These are phyloP conservation scores for Orestias chungarensis DNA, from an alignment of 2,797 vertebrate species.

Conservation along the genomic window DNA sequence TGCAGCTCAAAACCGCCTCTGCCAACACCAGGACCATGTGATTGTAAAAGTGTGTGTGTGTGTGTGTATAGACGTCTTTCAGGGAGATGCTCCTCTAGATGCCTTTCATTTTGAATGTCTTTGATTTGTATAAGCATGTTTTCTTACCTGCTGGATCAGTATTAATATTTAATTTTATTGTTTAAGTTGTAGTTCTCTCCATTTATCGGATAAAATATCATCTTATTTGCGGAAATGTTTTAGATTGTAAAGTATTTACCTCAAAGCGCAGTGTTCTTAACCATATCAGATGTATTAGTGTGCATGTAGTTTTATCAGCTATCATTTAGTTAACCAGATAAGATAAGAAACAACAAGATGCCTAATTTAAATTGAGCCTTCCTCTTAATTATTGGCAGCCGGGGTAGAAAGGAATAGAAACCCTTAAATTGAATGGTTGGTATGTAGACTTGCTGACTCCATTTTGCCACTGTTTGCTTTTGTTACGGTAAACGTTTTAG, in stretches of 20 bases:
- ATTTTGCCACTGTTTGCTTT: background rate
- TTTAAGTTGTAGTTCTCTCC: background rate
- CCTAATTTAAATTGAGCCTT: background rate
- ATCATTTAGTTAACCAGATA: background rate
- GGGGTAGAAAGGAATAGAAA: too few species aligned
- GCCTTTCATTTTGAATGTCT: slow-evolving; percentile 4
- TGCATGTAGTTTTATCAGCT: background rate
- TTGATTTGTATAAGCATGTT: slow-evolving; percentile 25
- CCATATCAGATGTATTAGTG: background rate
- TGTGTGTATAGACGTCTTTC: slow-evolving; percentile 31
- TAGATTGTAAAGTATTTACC: background rate
- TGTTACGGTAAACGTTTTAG: background rate
- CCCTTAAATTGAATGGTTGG: background rate
- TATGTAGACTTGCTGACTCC: background rate
- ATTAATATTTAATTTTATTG: background rate
- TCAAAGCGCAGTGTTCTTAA: background rate
- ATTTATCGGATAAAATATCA: background rate
- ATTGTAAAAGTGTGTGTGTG: slow-evolving; percentile 1
- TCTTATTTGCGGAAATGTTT: background rate
- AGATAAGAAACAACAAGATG: background rate
- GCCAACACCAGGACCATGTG: slow-evolving; percentile 36
- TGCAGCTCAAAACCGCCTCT: slow-evolving; percentile 31
- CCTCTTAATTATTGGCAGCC: too few species aligned
- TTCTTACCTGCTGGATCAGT: slow-evolving; percentile 36
- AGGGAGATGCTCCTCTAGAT: slow-evolving; percentile 20